Evolutionary conservation across 2,113 vertebrate species (phyloP).

Genomic region (Pterophyllum scalare): DNA sequence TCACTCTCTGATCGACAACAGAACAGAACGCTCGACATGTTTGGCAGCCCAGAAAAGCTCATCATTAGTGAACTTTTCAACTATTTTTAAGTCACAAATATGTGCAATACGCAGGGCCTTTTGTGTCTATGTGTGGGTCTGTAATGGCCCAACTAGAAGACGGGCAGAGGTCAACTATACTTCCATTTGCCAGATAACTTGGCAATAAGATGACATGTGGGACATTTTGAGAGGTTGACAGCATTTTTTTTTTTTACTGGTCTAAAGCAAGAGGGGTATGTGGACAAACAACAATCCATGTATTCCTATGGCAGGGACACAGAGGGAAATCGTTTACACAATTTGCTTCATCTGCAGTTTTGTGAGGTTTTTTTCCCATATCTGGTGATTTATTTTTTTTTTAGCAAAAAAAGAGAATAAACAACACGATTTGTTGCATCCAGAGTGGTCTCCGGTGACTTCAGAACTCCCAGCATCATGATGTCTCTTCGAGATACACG

Average conservation of each 20-base stretch:
- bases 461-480: no score
- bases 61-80: neutral
- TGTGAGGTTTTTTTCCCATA: neutral
- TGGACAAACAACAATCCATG: no score
- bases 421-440: no score
- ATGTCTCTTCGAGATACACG: no score
- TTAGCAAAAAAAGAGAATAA: neutral
- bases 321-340: neutral
- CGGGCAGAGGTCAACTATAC: no score
- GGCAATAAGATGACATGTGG: neutral
- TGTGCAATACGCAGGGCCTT: neutral
- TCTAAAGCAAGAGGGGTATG: neutral
- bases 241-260: neutral
- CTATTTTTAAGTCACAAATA: neutral
- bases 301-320: neutral
- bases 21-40: neutral
- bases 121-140: accelerated
- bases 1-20: neutral
- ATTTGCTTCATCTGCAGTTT: neutral
- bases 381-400: no score
- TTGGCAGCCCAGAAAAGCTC: neutral
- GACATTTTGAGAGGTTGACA: neutral
- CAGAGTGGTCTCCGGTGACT: no score
- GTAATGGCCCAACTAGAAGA: neutral
- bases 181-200: neutral